Evolutionary conservation across 2,888 invertebrate genomes (phyloP).

Genomic region (Leucophenga montana): DNA sequence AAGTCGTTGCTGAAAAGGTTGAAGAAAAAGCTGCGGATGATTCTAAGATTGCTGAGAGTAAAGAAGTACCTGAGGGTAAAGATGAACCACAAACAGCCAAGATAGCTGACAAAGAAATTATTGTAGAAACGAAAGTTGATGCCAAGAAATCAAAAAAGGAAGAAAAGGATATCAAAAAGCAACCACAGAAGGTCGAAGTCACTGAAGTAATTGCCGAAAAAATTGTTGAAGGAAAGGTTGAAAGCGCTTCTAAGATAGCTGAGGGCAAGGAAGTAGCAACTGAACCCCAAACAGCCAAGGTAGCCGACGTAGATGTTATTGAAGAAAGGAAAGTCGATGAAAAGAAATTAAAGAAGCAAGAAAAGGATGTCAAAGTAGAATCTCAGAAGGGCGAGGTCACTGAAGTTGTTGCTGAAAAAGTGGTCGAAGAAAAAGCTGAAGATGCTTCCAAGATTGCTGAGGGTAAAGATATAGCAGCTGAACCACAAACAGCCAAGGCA

Average conservation of each 20-base stretch:
- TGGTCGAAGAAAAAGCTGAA: constrained; percentile 31
- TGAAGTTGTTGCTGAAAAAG: constrained; percentile 20
- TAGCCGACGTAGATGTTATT: constrained; percentile 20
- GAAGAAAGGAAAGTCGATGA: constrained; percentile 32
- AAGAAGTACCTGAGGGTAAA: constrained; percentile 10
- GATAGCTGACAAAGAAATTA: constrained; percentile 17
- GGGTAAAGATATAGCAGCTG: constrained; percentile 2
- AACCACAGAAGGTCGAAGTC: constrained; percentile 6
- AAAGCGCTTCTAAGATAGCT: background rate
- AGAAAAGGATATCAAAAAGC: constrained; percentile 16
- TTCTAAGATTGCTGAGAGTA: constrained; percentile 7
- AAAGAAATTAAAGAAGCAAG: constrained; percentile 34
- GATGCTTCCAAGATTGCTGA: constrained; percentile 13
- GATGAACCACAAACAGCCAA: constrained; percentile 14
- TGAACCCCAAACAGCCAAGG: constrained; percentile 17
- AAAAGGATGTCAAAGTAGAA: constrained; percentile 7
- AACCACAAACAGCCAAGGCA: constrained; percentile 18
- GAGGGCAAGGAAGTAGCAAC: constrained; percentile 1
- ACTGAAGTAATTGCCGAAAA: constrained; percentile 5
- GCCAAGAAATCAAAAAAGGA: constrained; percentile 3
- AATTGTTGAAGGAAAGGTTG: background rate
- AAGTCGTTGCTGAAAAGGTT: constrained; percentile 16
- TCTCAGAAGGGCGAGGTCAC: constrained; percentile 24
- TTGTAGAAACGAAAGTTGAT: constrained; percentile 5
- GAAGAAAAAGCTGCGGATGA: constrained; percentile 29